Evolutionary conservation across 2,797 vertebrate genomes (phyloP).

Genomic region (Neomorphus geoffroyi): DNA sequence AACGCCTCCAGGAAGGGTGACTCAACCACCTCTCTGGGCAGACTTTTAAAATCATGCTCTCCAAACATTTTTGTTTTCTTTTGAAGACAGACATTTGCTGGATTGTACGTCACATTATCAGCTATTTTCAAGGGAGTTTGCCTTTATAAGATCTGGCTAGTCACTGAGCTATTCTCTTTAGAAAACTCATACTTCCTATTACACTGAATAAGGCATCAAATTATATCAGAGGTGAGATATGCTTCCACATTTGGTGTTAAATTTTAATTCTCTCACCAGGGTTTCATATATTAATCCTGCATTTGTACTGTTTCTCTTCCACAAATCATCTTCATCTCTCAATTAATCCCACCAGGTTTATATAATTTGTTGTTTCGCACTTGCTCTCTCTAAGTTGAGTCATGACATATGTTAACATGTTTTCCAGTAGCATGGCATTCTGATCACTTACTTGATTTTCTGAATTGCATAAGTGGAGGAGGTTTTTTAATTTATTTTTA

Average conservation of each 20-base stretch:
- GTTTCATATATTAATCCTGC: background rate
- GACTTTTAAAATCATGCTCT: background rate
- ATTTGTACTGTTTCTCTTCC: background rate
- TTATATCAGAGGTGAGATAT: background rate
- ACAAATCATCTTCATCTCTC: background rate
- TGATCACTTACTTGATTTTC: background rate
- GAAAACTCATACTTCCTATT: background rate
- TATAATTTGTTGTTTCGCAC: background rate
- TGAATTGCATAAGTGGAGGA: background rate
- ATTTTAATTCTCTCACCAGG: background rate
- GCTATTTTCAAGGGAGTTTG: background rate
- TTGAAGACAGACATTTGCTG: background rate
- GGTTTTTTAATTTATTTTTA: background rate
- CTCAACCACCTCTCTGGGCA: too few species aligned
- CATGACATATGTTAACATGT: fast-evolving
- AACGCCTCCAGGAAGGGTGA: too few species aligned
- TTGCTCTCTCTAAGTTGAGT: background rate
- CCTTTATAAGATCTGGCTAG: background rate
- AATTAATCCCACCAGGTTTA: background rate
- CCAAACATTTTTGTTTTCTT: background rate
- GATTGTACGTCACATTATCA: background rate
- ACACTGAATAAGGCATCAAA: background rate
- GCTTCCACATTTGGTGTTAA: background rate
- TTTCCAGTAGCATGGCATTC: background rate
- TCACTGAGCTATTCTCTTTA: background rate